Conservation (phyloP, 2,888 invertebrate species). For the Amorpha juglandis region DNA sequence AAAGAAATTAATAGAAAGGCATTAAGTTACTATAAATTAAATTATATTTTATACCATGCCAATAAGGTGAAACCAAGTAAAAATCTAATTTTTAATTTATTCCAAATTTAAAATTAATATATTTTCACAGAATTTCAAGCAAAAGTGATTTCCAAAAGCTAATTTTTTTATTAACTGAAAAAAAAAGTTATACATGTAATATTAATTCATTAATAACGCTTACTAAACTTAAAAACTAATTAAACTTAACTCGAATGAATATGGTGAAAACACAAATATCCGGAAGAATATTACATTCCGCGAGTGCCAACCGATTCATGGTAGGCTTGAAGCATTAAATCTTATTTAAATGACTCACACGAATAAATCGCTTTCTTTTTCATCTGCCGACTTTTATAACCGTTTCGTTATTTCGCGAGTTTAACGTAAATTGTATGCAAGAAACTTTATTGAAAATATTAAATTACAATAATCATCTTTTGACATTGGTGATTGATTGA, state of each 20-base stretch:
- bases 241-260: conserved; percentile 25
- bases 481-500: conserved; percentile 8
- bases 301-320: conserved; percentile 38
- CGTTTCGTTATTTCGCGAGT: conserved; percentile 14
- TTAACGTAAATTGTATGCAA: background rate
- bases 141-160: background rate
- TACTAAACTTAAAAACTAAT: background rate
- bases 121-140: background rate
- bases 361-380: conserved; percentile 53
- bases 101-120: background rate
- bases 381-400: conserved; percentile 37
- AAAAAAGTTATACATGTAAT: background rate
- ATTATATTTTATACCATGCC: background rate
- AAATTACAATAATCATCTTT: conserved; percentile 1
- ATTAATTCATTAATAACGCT: background rate
- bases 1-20: no score
- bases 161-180: background rate
- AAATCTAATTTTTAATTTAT: background rate
- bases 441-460: conserved; percentile 2
- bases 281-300: conserved; percentile 56
- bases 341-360: conserved; percentile 36
- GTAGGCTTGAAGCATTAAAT: conserved; percentile 38
- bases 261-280: conserved; percentile 36
- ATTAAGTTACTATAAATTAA: background rate
- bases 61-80: background rate